Base-by-base conservation (phyloP, 2,113 vertebrate species). In the Forbesichthys agassizii region DNA sequence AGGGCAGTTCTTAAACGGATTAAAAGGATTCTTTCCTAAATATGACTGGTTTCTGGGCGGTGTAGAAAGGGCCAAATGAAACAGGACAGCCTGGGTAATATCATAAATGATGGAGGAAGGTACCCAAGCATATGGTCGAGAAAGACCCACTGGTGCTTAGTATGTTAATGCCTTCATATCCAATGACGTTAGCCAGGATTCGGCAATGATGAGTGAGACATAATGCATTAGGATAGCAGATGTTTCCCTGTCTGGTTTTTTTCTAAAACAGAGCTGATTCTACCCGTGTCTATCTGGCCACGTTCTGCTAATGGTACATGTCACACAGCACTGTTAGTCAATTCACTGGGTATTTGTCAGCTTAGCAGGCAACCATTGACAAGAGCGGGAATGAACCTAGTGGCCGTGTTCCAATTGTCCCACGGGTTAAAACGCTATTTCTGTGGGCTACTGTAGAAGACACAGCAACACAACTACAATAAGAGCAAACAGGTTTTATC, bases 121-220 rank as follows among this genome's bases (percentile, higher is more conserved):
- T 11, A 61, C 13, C 7, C 9, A 47, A 48, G 7, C 62, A 64
- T 64, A 64, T 52, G 62, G n/a, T 7, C 7, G 7, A 49, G 62
- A 12, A n/a, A n/a, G 18, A 18, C 55, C 18, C 55, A 60, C 47
- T 18, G 55, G 48, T 51, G 18, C 48, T 60, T n/a, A 73, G 62
- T n/a, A 59, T 65, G 63, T 12, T 66, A 53, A 66, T 73, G 18
- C 62, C 49, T 60, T 66, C 48, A 27, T 33, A 54, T 66, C 48
- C 13, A 42, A 18, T 59, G 13, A 64, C 13, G 47, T 27, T 11
- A n/a, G 2, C 27, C 49, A 20, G 48, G 48, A 27, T 66, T 33
- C 9, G 33, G 12, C 48, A 27, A 36, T 49, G 53, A 48, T 18
- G 13, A 11, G n/a, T 33, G 47, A 47, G 64, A 54, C 53, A 56